A percentile compares a stretch with the other conserved stretches of the same genome.
phyloP scores from a whole-genome alignment of 1,140 invertebrate species.

The Aphaenogaster ashmeadi region DNA sequence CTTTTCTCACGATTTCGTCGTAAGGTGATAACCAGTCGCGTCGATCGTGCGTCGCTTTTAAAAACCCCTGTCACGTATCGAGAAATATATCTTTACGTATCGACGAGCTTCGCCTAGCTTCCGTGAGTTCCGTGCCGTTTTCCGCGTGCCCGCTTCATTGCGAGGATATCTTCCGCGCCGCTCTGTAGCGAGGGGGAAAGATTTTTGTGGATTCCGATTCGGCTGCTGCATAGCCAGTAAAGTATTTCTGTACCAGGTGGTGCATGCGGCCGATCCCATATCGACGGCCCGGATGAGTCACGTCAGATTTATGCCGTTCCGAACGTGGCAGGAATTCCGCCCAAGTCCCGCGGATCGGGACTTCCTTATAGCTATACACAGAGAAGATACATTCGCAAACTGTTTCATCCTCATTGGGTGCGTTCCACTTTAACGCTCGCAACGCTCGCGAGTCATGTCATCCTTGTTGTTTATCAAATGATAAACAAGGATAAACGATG shows the following conservation, averaged over 20 bases:
- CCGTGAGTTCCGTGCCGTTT: background rate
- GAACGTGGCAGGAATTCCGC: slow-evolving; percentile 57
- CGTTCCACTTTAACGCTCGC: too few species aligned
- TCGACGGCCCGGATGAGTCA: slow-evolving; percentile 52
- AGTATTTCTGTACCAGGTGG: slow-evolving; percentile 46
- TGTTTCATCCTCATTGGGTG: background rate
- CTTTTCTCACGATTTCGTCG: background rate
- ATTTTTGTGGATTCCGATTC: slow-evolving; percentile 32
- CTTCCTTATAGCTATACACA: background rate
- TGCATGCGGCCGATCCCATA: slow-evolving; percentile 16
- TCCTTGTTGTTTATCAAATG: too few species aligned
- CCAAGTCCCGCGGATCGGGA: slow-evolving; percentile 30
- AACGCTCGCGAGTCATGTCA: too few species aligned
- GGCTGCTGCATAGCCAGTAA: slow-evolving; percentile 32
- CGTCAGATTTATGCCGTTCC: slow-evolving; percentile 57
- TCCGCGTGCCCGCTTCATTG: slow-evolving; percentile 25
- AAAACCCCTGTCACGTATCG: slow-evolving; percentile 38
- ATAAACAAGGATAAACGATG: too few species aligned
- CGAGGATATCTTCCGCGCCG: slow-evolving; percentile 20
- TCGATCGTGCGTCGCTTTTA: slow-evolving; percentile 18
- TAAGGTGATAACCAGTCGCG: background rate
- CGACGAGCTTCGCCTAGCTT: slow-evolving; percentile 25
- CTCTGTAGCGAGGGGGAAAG: slow-evolving; percentile 19
- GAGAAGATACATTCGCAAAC: background rate
- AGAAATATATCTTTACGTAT: slow-evolving; percentile 47